Conservation (phyloP, 2,888 invertebrate species). For the Bruchidius siliquastri region DNA sequence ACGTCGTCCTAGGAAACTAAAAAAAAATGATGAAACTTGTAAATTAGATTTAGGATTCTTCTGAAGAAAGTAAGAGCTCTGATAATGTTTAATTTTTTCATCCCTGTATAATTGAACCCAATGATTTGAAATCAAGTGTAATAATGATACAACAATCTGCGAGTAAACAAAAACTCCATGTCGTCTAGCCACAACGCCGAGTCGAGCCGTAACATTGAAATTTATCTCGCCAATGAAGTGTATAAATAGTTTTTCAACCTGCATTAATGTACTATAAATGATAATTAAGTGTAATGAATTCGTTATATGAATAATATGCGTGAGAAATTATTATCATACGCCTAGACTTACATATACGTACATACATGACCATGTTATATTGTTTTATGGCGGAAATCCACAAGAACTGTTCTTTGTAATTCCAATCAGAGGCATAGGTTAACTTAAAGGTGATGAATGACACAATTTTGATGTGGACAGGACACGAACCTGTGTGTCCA, state of each 20-base stretch:
- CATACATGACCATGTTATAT: background rate
- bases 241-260: conserved; percentile 6
- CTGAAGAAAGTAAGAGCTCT: too few relatives aligned
- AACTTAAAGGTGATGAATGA: too few relatives aligned
- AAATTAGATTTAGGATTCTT: too few relatives aligned
- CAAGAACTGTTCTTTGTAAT: background rate
- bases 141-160: background rate
- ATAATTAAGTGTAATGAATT: conserved; percentile 7
- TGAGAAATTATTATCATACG: background rate
- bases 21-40: too few relatives aligned
- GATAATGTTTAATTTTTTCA: too few relatives aligned
- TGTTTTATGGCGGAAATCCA: background rate
- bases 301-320: background rate
- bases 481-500: too few relatives aligned
- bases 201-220: background rate
- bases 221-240: background rate
- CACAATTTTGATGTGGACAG: too few relatives aligned
- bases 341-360: background rate
- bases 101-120: too few relatives aligned
- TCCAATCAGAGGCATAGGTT: background rate
- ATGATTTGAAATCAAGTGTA: background rate
- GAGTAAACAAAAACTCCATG: background rate
- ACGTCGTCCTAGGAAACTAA: too few relatives aligned
- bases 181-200: background rate
- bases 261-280: conserved; percentile 4